Conservation (phyloP, 2,113 vertebrate species). For the Erythrocercus mccallii region DNA sequence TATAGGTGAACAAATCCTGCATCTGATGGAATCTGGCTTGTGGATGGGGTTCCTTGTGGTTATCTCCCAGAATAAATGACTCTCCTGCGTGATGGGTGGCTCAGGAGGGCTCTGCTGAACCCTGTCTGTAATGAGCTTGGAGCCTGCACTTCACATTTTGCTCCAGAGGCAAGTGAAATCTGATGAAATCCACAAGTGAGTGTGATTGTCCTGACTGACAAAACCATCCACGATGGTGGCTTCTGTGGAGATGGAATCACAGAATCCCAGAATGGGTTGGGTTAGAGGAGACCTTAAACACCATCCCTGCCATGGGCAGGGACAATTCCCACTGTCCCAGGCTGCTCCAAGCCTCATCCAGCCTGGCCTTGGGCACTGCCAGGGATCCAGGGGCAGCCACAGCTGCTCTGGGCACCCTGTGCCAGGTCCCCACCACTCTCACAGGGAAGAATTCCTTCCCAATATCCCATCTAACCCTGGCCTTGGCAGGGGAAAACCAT, state of each 20-base stretch:
- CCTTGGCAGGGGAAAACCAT: not conserved
- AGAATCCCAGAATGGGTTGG: not conserved
- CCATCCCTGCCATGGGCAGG: not conserved
- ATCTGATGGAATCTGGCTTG: not conserved
- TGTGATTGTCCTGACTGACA: not conserved
- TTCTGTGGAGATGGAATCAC: not conserved
- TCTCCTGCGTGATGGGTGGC: not conserved
- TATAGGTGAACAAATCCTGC: not conserved
- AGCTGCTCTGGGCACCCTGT: not conserved
- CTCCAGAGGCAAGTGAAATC: not conserved
- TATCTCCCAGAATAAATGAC: not conserved
- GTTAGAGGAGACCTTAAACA: not conserved
- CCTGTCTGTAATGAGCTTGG: not conserved
- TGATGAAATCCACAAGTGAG: not conserved
- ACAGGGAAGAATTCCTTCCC: not conserved
- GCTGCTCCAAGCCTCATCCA: not conserved
- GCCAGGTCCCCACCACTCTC: not conserved
- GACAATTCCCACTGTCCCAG: not conserved
- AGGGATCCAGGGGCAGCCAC: not conserved
- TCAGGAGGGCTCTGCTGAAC: not conserved
- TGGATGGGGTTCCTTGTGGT: not conserved
- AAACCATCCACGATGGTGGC: not conserved
- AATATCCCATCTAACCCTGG: accelerated
- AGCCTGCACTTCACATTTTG: not conserved
- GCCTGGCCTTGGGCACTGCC: accelerated